Conservation (phyloP, 2,797 vertebrate species). For the Coendou prehensilis region DNA sequence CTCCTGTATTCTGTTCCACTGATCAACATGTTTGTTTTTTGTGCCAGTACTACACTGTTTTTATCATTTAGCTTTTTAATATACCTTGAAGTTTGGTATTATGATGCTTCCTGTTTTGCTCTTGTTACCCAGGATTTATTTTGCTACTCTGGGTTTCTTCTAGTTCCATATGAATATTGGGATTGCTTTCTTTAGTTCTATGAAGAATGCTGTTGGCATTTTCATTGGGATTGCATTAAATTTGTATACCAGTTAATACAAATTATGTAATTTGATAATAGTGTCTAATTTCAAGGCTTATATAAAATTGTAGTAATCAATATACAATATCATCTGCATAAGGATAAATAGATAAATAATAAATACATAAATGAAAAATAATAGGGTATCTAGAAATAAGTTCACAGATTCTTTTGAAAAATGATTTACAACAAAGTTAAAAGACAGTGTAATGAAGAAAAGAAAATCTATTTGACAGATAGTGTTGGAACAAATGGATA, state of each 20-base stretch:
- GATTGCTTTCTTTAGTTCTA: neutral
- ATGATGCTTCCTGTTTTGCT: neutral
- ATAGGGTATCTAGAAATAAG: neutral
- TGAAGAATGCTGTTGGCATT: neutral
- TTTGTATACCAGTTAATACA: neutral
- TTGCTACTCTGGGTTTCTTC: neutral
- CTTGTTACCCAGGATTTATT: neutral
- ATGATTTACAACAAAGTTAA: neutral
- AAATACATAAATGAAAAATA: neutral
- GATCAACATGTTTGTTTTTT: neutral
- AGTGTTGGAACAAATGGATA: neutral
- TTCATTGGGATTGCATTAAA: neutral
- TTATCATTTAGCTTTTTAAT: neutral
- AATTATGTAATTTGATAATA: neutral
- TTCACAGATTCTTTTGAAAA: neutral
- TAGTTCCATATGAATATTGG: neutral
- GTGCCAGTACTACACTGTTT: neutral
- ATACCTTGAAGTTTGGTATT: neutral
- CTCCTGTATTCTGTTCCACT: neutral
- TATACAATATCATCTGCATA: neutral
- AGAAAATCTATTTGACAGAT: neutral
- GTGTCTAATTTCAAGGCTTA: slow-evolving; percentile 2
- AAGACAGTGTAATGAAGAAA: neutral
- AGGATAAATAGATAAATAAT: neutral
- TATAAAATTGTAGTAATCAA: neutral